Conservation (phyloP, 2,888 invertebrate species). For the Saturnia japonica region DNA sequence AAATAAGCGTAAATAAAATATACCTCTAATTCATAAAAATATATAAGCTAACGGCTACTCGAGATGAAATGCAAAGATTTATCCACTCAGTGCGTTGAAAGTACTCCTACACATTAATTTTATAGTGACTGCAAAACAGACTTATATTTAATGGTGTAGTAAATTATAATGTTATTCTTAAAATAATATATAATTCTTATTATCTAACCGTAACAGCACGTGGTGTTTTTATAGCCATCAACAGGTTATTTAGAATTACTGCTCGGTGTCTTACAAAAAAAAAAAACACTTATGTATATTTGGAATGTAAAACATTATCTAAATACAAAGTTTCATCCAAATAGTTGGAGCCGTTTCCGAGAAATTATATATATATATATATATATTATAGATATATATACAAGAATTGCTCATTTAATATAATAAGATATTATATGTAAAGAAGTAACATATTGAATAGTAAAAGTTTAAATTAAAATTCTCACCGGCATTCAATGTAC, state of each 20-base stretch:
- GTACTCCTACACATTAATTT: not conserved
- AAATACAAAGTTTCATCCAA: too few species aligned
- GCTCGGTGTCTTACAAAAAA: too few species aligned
- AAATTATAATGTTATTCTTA: slow-evolving; percentile 1
- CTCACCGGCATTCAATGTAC: too few species aligned
- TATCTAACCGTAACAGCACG: not conserved
- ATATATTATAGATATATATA: too few species aligned
- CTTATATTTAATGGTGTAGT: slow-evolving; percentile 23
- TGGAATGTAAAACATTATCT: too few species aligned
- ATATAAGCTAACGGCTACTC: slow-evolving; percentile 21
- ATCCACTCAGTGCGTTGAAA: slow-evolving; percentile 36
- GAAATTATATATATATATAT: too few species aligned
- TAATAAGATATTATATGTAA: not conserved
- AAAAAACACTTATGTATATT: too few species aligned
- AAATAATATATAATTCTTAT: not conserved
- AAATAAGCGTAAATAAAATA: not conserved
- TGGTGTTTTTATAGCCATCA: not conserved
- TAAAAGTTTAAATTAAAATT: too few species aligned
- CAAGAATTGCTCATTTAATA: too few species aligned
- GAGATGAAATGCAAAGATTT: slow-evolving; percentile 32
- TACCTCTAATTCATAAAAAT: slow-evolving; percentile 3
- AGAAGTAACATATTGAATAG: too few species aligned
- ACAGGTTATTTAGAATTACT: not conserved
- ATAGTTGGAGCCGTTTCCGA: too few species aligned
- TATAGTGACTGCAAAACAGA: slow-evolving; percentile 20